Percentiles rank a stretch among this genome's conserved stretches.
Evolutionary conservation across 37 sponge, comb jelly and placozoan genomes (phyloP).

Genomic region (Ephydatia muelleri): DNA sequence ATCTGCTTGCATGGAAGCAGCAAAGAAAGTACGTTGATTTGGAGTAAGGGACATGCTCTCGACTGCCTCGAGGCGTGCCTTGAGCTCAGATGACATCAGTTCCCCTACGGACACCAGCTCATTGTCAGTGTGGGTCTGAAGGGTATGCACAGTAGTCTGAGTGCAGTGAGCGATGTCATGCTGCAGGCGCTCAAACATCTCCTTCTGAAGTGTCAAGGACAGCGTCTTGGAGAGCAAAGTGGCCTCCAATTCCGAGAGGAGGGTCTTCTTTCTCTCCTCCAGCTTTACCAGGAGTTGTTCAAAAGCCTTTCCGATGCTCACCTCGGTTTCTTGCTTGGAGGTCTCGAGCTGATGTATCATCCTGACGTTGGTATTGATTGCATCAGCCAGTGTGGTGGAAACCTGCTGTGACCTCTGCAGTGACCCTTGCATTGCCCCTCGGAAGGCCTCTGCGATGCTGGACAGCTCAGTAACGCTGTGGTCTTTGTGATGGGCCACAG

Average conservation of each 20-base stretch:
- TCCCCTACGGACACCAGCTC: not conserved
- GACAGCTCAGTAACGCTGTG: not conserved
- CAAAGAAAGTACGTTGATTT: not conserved
- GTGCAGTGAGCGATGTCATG: not conserved
- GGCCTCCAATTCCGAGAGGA: not conserved
- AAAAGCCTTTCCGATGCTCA: not conserved
- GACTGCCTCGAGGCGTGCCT: not conserved
- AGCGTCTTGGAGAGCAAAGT: not conserved
- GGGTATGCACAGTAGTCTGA: not conserved
- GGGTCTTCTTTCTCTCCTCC: not conserved
- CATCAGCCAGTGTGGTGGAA: not conserved
- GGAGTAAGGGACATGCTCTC: not conserved
- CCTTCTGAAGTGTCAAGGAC: not conserved
- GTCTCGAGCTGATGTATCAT: not conserved
- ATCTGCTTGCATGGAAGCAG: not conserved
- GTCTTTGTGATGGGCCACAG: not conserved
- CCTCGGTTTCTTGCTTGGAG: not conserved
- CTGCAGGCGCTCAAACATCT: not conserved
- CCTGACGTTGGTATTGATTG: not conserved
- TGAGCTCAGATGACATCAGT: not conserved
- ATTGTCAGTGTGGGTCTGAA: not conserved
- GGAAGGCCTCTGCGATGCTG: not conserved
- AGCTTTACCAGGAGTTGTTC: not conserved
- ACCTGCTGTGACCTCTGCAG: not conserved
- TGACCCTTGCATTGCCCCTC: not conserved